Evolutionary conservation across 2,888 invertebrate species (phyloP), one percentile per base, ranked within the genome.

Genomic region (Aspidiotus rigidus): DNA sequence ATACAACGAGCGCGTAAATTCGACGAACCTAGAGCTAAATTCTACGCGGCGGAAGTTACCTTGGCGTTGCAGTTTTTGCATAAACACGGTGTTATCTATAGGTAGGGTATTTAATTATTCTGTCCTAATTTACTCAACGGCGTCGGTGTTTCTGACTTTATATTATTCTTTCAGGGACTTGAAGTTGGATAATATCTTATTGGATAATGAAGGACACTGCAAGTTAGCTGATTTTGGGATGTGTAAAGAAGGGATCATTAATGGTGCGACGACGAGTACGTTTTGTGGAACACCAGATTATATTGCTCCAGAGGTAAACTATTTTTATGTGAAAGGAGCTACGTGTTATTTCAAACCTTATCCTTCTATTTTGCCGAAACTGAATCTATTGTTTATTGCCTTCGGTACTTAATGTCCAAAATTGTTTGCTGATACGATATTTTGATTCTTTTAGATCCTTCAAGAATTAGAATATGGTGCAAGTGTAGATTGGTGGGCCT

Each of bases 271-370:
- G 39, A 97, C 96, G 7, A 90, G 93, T 56, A 99, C 98, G 0
- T 99, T 99, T 81, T 99, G 98, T 79, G 98, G 98, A n/a, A 98
- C 97, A 55, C 97, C 97, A 1, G 98, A 99, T 79, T 99, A 99
- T 79, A 99, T 99, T 74, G 98, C 98, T 53, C 98, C 98, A 5
- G 97, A 97, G 83, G 87, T 86, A 42, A 44, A 41, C 7, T 28
- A 8, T 16, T 61, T n/a, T 55, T 8, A 39, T 16, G 7, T 28
- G 5, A 28, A 28, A 28, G 28, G 5, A 28, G 2, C 28, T 61
- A 5, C 41, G 15, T 61, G 11, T 61, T 62, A 62, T 44, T 10
- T 62, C 2, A 10, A 10, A 42, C 41, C 16, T 15, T 62, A n/a
- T 44, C 7, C 62, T 42, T n/a, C 9, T 42, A 11, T 8, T 41